Conservation (phyloP, 1,140 invertebrate species). For the Sycobia sp. region DNA sequence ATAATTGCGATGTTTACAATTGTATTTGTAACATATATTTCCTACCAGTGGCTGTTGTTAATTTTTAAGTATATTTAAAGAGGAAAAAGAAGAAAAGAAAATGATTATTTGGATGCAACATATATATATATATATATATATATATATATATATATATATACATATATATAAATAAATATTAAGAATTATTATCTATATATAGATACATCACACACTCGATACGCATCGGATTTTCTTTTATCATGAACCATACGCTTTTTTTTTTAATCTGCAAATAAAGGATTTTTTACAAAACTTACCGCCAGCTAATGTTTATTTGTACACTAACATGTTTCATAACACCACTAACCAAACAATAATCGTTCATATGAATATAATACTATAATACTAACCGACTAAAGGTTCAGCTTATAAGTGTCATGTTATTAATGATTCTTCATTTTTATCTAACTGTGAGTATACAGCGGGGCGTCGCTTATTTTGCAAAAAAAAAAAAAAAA, state of each 20-base stretch:
- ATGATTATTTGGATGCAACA: too few species aligned
- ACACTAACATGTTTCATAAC: constrained; percentile 23
- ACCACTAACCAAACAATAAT: constrained; percentile 19
- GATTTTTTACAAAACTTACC: constrained; percentile 17
- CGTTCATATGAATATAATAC: too few species aligned
- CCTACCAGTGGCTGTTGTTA: constrained; percentile 8
- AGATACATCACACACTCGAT: constrained; percentile 3
- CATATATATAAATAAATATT: too few species aligned
- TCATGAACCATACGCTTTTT: constrained; percentile 18
- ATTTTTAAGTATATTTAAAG: constrained; percentile 16
- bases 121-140: too few species aligned
- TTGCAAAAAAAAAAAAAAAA: too few species aligned
- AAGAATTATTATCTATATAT: constrained; percentile 12
- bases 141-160: too few species aligned
- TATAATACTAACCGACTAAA: constrained; percentile 15
- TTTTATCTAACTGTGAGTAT: too few species aligned
- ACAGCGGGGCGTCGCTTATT: too few species aligned
- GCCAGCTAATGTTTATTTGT: constrained; percentile 18
- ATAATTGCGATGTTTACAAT: constrained; percentile 8
- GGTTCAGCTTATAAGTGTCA: not conserved
- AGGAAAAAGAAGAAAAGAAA: too few species aligned
- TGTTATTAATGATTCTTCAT: not conserved
- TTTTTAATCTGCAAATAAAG: constrained; percentile 13
- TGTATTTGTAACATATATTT: constrained; percentile 3
- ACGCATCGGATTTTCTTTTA: constrained; percentile 20